These are phyloP conservation scores for Atherix ibis DNA, from an alignment of 2,888 invertebrate genomes.

Conservation along the genomic window DNA sequence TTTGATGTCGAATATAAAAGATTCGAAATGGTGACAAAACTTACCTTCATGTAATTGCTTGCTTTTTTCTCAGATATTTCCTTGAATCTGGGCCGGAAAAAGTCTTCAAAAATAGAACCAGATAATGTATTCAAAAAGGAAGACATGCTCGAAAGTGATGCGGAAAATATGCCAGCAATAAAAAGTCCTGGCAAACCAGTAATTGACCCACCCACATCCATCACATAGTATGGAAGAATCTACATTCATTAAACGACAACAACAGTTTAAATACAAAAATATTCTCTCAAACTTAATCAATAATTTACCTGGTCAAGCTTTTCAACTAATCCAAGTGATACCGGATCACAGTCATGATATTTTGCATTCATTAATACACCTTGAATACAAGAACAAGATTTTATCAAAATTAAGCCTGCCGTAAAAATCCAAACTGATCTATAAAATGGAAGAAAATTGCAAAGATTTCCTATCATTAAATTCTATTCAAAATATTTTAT, in stretches of 20 bases:
- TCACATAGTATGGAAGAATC: conserved; percentile 16
- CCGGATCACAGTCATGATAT: conserved; percentile 34
- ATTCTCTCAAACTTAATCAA: no score
- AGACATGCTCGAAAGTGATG: conserved; percentile 33
- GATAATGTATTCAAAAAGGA: conserved; percentile 37
- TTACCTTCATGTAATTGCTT: conserved; percentile 17
- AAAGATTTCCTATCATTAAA: background rate
- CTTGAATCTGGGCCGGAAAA: conserved; percentile 23
- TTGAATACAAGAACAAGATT: conserved; percentile 14
- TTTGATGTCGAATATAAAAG: conserved; percentile 8
- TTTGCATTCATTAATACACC: conserved; percentile 34
- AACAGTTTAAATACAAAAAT: no score
- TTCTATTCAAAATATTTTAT: conserved; percentile 7
- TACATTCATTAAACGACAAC: no score
- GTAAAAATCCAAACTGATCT: conserved; percentile 12
- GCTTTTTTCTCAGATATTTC: conserved; percentile 20
- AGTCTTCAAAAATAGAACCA: conserved; percentile 34
- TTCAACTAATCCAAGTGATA: conserved; percentile 20
- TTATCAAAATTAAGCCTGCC: conserved; percentile 9
- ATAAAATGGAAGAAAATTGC: background rate
- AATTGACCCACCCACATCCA: conserved; percentile 26
- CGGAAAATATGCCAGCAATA: conserved; percentile 35
- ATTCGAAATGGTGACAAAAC: no score
- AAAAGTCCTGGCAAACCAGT: conserved; percentile 30
- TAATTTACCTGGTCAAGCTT: conserved; percentile 14